Evolutionary conservation across 2,113 vertebrate species (phyloP), one percentile per base, ranked within the genome.

Genomic region (Psittacus erithacus): DNA sequence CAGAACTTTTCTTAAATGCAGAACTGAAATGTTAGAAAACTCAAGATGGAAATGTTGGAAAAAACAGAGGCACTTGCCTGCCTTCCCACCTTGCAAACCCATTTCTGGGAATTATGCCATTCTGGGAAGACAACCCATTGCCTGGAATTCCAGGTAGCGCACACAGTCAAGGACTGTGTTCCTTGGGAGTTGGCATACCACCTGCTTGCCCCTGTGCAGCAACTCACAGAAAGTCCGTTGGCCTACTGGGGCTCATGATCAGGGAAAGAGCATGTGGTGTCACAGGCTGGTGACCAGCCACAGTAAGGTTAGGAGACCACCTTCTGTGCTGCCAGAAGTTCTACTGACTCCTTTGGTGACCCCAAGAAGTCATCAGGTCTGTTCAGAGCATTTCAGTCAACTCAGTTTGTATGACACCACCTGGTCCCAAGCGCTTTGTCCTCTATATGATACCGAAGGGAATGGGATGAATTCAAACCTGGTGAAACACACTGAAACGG

Each of bases 1-100:
- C 0, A 0, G 6, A 84, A 69, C 2, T 20, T 2, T 8, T 2
- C 24, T 73, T 86, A 53, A 71, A 38, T 50, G 38, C 0, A 0
- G 6, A 84, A 69, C 2, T 20, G 10, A 86, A 63, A 59, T 33
- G 7, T 71, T 75, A n/a, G 19, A 55, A 86, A 78, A 17, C 43
- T 19, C 29, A 47, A 65, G 33, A 55, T 10, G n/a, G 52, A 64
- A n/a, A 46, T 70, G 81, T 53, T 25, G 4, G 53, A 27, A 84
- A 50, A 3, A 63, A 18, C 11, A 84, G 16, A 39, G 7, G 27
- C 23, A 55, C 12, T 3, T 55, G 5, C 16, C 17, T 52, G 18
- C 31, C 31, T 75, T 79, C 12, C 25, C 24, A 76, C 4, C 23
- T 63, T 83, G 24, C 12, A 35, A 73, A n/a, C 18, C 13, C 17